Base-by-base conservation (phyloP, 2,888 invertebrate genomes). In the Drosophila kanekoi region DNA sequence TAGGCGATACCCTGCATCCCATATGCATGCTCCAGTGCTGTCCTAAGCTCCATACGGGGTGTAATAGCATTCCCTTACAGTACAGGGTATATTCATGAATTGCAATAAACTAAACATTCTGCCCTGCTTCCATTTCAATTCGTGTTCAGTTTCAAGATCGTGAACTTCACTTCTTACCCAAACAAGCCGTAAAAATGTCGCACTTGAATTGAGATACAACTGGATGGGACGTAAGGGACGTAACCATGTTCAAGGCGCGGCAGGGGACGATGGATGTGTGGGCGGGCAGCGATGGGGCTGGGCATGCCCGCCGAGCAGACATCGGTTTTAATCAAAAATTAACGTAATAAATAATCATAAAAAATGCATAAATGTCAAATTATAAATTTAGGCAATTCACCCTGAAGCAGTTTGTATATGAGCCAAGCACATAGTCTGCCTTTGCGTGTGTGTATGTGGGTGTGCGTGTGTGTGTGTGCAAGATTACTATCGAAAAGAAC, bases 341-440 rank as follows among this genome's bases (percentile, higher is more conserved):
- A 79, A 70, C 70, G 65, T 71, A 70, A 84, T 81, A 81, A 83
- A 84, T 83, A 65, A 81, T 81, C 71, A 77, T 75, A 77, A 83
- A 77, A 70, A 74, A 77, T 70, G 68, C 75, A 79, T 75, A 80
- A 82, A 80, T 82, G 82, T 82, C 82, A 82, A 80, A 80, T 82
- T 74, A 79, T 72, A 71, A 68, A 77, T 77, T 76, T 77, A 48
- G 53, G 56, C 56, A 61, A 73, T 48, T 71, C 40, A 35, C 51
- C 18, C 43, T n/a, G 35, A 28, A 13, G 32, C 61, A 45, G 8
- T 61, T 60, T n/a, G n/a, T n/a, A 54, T 56, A 74, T 35, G 43
- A 53, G 14, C 18, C 48, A 10, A 65, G 49, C 14, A 53, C 13
- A 16, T 47, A 20, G 6, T 38, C 23, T 23, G 3, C 43, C 13